Conservation (phyloP, 1,140 invertebrate species). For the Diachasma alloeum region DNA sequence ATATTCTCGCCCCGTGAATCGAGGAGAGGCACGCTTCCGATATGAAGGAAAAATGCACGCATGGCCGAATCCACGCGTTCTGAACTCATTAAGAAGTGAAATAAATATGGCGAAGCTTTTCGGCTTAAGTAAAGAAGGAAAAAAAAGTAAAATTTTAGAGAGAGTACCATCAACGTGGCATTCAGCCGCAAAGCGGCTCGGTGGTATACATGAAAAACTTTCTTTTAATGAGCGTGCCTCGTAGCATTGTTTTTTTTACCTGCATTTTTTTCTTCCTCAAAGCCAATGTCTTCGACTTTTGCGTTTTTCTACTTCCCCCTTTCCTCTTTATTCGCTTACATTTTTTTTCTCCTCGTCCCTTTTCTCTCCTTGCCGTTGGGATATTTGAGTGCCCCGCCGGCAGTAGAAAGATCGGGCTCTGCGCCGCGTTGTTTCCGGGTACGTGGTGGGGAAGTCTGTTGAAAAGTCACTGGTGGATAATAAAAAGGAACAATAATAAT, state of each 20-base stretch:
- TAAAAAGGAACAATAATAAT: slow-evolving; percentile 16
- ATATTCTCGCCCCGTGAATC: background rate
- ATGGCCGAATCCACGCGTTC: background rate
- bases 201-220: slow-evolving; percentile 36
- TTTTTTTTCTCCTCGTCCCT: background rate
- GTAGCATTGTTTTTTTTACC: background rate
- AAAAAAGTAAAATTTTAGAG: background rate
- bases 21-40: background rate
- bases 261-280: background rate
- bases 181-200: slow-evolving; percentile 22
- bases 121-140: background rate
- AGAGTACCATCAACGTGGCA: slow-evolving; percentile 21
- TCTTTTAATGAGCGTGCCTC: slow-evolving; percentile 35
- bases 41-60: background rate
- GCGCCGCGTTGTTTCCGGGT: background rate
- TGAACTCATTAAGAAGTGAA: slow-evolving; percentile 50
- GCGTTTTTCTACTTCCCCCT: background rate
- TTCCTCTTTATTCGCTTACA: background rate
- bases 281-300: slow-evolving; percentile 9
- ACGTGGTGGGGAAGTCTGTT: background rate
- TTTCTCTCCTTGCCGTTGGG: background rate
- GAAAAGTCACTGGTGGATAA: background rate
- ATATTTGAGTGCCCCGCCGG: background rate
- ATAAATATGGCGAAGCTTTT: slow-evolving; percentile 40
- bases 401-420: background rate